Evolutionary conservation across 2,888 invertebrate species (phyloP), one percentile per base, ranked within the genome.

Genomic region (Aproaerema taeniolella): DNA sequence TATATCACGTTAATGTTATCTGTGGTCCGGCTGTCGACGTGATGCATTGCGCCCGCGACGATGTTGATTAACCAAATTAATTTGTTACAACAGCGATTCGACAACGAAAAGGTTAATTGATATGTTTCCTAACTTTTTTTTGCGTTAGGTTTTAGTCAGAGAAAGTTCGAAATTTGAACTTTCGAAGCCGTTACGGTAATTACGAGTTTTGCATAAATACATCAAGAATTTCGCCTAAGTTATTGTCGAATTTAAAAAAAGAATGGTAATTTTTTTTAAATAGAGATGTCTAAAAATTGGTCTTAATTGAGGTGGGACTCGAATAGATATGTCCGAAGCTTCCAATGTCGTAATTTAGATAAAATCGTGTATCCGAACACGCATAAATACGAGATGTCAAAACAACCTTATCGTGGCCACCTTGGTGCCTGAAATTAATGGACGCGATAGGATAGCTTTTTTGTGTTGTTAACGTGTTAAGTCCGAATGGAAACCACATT

Each of bases 1-100:
- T 83, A 81, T 77, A 83, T 83, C 82, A 85, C 71, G 62, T 64
- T 72, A 75, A 74, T 75, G 79, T 77, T 82, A 82, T 82, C 81
- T 67, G 58, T 51, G 58, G 36, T 11, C 38, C 28, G 65, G 67
- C 80, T 79, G 83, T 83, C 85, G 38, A 15, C 50, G 58, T 83
- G 85, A 85, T 80, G 63, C 74, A 85, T 83, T 67, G 85, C 79
- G 67, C 59, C 51, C 57, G 72, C 66, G 70, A 68, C 59, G 55
- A 53, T 53, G 59, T 73, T 78, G 81, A 82, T 85, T 82, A 80
- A 81, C 73, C 57, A 78, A 82, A 83, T 83, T 83, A 83, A 83
- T 85, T 83, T 81, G 81, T 83, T 74, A 72, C 66, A 59, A 49
- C 57, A 56, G 56, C 61, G 52, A 62, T 60, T 58, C 51, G 48